Percentiles rank a stretch among this genome's conserved stretches.
These are phyloP conservation scores for Scartelaos histophorus DNA, from an alignment of 2,113 vertebrate species.

Conservation along the genomic window DNA sequence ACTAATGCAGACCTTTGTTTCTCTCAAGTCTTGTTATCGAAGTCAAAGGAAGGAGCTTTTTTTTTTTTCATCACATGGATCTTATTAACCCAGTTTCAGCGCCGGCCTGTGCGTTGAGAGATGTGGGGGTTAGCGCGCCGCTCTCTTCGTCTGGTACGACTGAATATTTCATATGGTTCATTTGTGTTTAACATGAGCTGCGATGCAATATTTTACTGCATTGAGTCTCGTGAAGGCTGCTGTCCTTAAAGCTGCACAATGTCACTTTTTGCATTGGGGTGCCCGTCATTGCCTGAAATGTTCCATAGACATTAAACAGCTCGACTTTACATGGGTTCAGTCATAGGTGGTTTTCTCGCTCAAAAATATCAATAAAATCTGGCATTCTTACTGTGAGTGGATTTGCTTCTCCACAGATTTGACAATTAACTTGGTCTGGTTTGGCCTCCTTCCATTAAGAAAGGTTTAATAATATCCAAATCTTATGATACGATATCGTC, in stretches of 20 bases:
- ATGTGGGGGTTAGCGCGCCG: constrained; percentile 23
- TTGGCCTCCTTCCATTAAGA: too few relatives aligned
- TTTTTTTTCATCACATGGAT: constrained; percentile 30
- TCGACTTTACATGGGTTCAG: too few relatives aligned
- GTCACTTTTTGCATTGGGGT: too few relatives aligned
- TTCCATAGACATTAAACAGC: too few relatives aligned
- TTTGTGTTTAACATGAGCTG: constrained; percentile 28
- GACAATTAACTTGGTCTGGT: too few relatives aligned
- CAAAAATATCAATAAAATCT: too few relatives aligned
- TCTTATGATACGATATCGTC: too few relatives aligned
- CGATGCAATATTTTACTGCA: constrained; percentile 18
- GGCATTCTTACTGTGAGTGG: too few relatives aligned
- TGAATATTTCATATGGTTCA: constrained; percentile 64
- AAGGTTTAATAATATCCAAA: too few relatives aligned
- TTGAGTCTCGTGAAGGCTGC: constrained; percentile 23
- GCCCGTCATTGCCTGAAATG: too few relatives aligned
- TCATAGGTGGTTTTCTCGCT: too few relatives aligned
- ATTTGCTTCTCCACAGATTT: too few relatives aligned
- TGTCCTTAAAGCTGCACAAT: background rate
- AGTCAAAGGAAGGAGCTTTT: constrained; percentile 28
- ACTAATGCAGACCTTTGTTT: background rate
- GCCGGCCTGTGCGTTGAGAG: constrained; percentile 16
- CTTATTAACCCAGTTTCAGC: constrained; percentile 64
- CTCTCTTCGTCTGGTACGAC: constrained; percentile 31
- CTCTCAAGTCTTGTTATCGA: constrained; percentile 2